Evolutionary conservation across 2,888 invertebrate species (phyloP), one percentile per base, ranked within the genome.

Genomic region (Suillia variegata): DNA sequence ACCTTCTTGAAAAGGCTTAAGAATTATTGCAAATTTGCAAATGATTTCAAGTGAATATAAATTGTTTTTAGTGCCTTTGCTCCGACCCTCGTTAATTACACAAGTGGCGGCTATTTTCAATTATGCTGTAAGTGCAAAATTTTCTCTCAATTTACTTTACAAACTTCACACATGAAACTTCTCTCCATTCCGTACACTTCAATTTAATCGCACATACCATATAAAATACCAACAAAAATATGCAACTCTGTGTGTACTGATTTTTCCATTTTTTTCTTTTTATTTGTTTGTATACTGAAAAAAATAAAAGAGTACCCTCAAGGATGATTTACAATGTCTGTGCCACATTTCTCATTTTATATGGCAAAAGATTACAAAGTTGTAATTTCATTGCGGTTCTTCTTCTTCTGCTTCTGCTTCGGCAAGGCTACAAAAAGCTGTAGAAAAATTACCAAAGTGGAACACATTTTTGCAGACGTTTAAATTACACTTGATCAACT

Each of bases 381-480:
- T 45, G 45, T 45, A 45, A 45, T 45, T 45, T 17, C 45, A 45
- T 45, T 17, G 45, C 45, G 20, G 17, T 45, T 45, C 3, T 45
- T 45, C 45, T 18, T 45, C 4, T 38, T 8, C 31, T n/a, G n/a
- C n/a, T n/a, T n/a, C n/a, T 5, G 38, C 38, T 4, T n/a, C 12
- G 10, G 45, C 20, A 17, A 38, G 15, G 4, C 38, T n/a, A n/a
- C 13, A 38, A n/a, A 38, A 6, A n/a, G n/a, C 12, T n/a, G n/a
- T n/a, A 31, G 31, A 31, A 31, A 31, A 31, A 38, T n/a, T 13
- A n/a, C n/a, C n/a, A 45, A 3, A 18, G 3, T 4, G 4, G 45
- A 4, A 45, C 17, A 45, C 45, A 20, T 6, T 45, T 45, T 45
- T 5, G 45, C 45, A 45, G 45, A 45, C 45, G 18, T 45, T 18